These are phyloP conservation scores for Coreoperca whiteheadi DNA, from an alignment of 2,113 vertebrate genomes.

Conservation along the genomic window DNA sequence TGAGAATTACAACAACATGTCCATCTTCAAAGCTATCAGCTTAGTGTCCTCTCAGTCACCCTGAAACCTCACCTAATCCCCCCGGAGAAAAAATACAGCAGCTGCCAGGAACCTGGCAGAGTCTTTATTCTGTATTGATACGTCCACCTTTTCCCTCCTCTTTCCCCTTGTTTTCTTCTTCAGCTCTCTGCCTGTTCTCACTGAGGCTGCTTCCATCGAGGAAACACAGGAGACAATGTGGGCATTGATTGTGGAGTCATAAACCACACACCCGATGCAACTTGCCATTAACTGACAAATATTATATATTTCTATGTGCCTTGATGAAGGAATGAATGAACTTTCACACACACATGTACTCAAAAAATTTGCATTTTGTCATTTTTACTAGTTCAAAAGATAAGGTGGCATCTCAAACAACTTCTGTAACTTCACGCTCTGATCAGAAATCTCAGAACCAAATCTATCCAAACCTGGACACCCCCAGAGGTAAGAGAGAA, in stretches of 20 bases:
- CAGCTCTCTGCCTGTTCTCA: not conserved
- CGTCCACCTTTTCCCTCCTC: not conserved
- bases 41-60: conserved; percentile 57
- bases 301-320: not conserved
- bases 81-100: not conserved
- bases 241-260: not conserved
- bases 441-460: no score
- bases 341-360: not conserved
- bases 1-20: conserved; percentile 24
- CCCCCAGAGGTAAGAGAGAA: no score
- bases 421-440: no score
- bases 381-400: not conserved
- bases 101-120: conserved; percentile 34
- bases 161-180: not conserved
- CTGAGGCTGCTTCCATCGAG: not conserved
- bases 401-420: not conserved
- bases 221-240: not conserved
- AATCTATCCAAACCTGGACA: no score
- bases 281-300: not conserved
- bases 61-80: conserved; percentile 57
- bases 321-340: not conserved
- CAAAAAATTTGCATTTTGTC: no score
- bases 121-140: conserved; percentile 19
- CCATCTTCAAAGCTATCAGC: conserved; percentile 37
- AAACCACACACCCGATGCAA: not conserved